phyloP scores from a whole-genome alignment of 2,888 invertebrate species.

The Branchipolynoe longqiensis region DNA sequence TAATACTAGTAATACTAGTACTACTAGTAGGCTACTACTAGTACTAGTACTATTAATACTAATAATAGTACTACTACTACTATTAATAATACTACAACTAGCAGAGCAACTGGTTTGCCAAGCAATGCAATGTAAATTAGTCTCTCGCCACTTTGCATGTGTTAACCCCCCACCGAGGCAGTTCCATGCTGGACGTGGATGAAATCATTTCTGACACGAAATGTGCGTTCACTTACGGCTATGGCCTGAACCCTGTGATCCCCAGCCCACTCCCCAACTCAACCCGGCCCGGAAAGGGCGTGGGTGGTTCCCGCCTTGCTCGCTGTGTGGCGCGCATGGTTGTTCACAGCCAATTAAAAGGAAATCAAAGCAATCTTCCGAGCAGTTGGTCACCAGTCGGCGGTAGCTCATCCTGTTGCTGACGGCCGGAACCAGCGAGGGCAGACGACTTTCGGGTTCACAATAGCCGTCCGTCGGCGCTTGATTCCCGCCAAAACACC shows the following conservation, averaged over 20 bases:
- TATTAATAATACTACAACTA: no score
- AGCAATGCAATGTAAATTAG: no score
- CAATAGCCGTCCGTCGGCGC: not conserved
- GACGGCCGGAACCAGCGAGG: not conserved
- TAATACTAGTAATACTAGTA: no score
- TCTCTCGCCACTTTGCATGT: no score
- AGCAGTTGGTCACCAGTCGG: constrained; percentile 35
- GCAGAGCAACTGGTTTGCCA: no score
- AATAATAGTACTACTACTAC: no score
- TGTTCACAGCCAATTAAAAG: constrained; percentile 28
- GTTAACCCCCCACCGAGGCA: no score
- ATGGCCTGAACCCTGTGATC: not conserved
- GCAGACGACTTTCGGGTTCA: constrained; percentile 14
- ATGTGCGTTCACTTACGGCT: constrained; percentile 7
- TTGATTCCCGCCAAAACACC: not conserved
- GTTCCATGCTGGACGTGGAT: no score
- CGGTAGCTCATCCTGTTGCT: not conserved
- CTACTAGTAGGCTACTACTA: no score
- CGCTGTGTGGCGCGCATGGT: not conserved
- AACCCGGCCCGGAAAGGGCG: not conserved
- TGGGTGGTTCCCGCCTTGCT: not conserved
- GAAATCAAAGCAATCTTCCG: constrained; percentile 36
- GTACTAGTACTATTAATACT: no score
- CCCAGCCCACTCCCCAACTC: not conserved
- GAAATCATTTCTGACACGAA: not conserved